Evolutionary conservation across 2,113 vertebrate genomes (phyloP), one percentile per base, ranked within the genome.

Genomic region (Passer montanus): DNA sequence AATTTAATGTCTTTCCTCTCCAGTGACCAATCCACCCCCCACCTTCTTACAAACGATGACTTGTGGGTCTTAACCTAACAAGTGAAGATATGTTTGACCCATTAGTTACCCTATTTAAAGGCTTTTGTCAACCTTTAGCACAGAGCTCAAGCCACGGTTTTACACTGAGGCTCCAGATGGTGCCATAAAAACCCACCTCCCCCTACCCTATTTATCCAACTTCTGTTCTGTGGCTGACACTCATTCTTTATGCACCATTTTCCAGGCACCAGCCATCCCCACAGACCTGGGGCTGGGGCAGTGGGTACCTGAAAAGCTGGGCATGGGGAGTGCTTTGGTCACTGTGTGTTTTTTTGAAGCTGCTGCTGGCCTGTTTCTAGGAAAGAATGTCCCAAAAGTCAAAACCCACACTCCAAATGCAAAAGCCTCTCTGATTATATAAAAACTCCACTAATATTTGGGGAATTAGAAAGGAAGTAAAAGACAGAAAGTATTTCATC

Each of bases 11-110:
- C 93, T 89, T 93, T 89, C 79, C 88, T 85, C 94, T 97, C 95
- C 89, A 93, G 93, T 90, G 95, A 96, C 88, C 93, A 93, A 96
- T 92, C 91, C 90, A 84, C 75, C 67, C 94, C 55, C 66, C 22
- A 67, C 56, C 79, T 93, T 72, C 92, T 76, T 93, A 96, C 92
- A 95, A 83, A 87, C 0, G 11, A 94, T 56, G 82, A 84, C 94
- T 96, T 94, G 96, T 78, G 92, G 95, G 94, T 97, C 97, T 96
- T 95, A 97, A 97, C 97, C 97, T 96, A 95, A 97, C 97, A 97
- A 95, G 96, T 9, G 17, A 95, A 94, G 87, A 95, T 94, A 76
- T 2, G 31, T 97, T 74, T 94, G 95, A 95, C 87, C 93, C 96
- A 97, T 97, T 96, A 93, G 91, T 81, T 91, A 94, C 80, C 92